Conservation (phyloP, 2,888 invertebrate genomes). For the Atethmia centrago region DNA sequence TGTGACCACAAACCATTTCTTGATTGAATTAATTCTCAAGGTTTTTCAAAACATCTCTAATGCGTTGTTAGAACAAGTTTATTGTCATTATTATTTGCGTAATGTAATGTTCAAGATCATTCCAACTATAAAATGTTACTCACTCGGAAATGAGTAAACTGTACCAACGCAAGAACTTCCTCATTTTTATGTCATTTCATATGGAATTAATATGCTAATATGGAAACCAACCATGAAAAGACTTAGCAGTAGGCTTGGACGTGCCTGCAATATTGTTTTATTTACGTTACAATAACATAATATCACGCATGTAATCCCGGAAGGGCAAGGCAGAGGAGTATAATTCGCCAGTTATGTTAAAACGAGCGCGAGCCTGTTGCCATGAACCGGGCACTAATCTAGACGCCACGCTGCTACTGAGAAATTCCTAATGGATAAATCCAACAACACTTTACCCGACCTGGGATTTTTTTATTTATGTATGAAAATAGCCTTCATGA, state of each 20-base stretch:
- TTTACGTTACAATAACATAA: too few species aligned
- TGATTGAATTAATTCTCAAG: not conserved
- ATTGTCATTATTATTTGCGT: conserved; percentile 22
- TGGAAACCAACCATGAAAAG: not conserved
- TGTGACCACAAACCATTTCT: not conserved
- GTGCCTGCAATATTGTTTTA: not conserved
- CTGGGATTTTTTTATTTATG: too few species aligned
- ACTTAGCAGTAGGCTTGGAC: not conserved
- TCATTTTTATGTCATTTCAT: not conserved
- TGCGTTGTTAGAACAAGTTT: not conserved
- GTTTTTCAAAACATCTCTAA: not conserved
- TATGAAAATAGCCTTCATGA: not conserved
- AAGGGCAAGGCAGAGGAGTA: too few species aligned
- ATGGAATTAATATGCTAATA: too few species aligned
- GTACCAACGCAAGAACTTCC: conserved; percentile 1
- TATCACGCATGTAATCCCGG: too few species aligned
- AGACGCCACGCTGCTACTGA: not conserved
- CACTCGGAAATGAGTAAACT: not conserved
- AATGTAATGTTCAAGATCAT: conserved; percentile 16
- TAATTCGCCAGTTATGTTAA: too few species aligned
- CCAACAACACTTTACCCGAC: not conserved
- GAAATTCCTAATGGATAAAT: not conserved
- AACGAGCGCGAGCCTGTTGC: too few species aligned
- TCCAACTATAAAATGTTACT: conserved; percentile 11
- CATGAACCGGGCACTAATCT: too few species aligned